A percentile compares a stretch with the other conserved stretches of the same genome.
These are phyloP conservation scores for Orchestia grillus DNA, from an alignment of 1,140 invertebrate genomes.

Conservation along the genomic window DNA sequence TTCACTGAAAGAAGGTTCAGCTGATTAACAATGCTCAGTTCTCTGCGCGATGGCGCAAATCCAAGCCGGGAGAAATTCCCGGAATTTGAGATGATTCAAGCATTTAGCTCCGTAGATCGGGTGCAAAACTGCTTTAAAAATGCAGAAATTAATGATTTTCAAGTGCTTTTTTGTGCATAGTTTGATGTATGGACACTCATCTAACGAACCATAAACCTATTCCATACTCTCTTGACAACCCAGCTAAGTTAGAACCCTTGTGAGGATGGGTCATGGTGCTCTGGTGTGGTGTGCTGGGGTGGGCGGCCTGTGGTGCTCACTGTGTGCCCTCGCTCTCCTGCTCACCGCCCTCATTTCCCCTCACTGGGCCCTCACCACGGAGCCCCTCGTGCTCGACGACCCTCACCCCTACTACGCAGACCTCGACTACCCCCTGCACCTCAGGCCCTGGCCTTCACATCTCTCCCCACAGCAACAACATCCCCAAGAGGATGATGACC, in stretches of 20 bases:
- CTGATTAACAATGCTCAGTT: too few relatives aligned
- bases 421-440: not conserved
- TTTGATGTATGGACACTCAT: not conserved
- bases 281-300: constrained; percentile 8
- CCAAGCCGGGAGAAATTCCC: too few relatives aligned
- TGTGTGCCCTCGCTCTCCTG: not conserved
- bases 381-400: constrained; percentile 12
- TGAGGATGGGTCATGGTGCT: not conserved
- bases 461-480: not conserved
- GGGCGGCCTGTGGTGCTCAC: constrained; percentile 12
- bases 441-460: not conserved
- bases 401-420: constrained; percentile 11
- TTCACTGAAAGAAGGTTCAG: too few relatives aligned
- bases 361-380: not conserved
- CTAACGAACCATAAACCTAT: not conserved
- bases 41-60: too few relatives aligned
- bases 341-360: constrained; percentile 24
- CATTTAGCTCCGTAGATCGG: too few relatives aligned
- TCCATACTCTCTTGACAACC: not conserved
- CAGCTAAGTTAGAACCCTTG: not conserved
- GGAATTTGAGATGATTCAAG: too few relatives aligned
- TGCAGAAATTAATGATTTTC: not conserved
- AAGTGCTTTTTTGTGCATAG: not conserved
- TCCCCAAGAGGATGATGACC: not conserved
- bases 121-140: too few relatives aligned